These are phyloP conservation scores for Agriopis aurantiaria DNA, from an alignment of 2,888 invertebrate species.

Conservation along the genomic window DNA sequence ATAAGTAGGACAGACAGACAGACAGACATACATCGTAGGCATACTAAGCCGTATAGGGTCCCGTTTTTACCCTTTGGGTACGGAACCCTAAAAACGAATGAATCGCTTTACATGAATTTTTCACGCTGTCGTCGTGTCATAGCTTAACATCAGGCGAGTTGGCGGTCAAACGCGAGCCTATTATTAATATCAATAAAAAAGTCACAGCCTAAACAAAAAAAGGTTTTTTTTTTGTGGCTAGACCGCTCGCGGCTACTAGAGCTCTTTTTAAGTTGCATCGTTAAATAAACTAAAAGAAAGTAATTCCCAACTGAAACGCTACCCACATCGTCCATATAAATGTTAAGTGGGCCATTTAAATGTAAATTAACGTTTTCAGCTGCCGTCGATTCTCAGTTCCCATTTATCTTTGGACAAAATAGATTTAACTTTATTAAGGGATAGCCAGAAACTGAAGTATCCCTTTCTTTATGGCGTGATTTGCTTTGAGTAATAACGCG, in stretches of 20 bases:
- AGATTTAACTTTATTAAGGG: conserved; percentile 32
- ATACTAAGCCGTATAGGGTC: too few species aligned
- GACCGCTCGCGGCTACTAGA: too few species aligned
- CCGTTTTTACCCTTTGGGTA: too few species aligned
- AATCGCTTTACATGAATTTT: too few species aligned
- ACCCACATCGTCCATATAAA: conserved; percentile 36
- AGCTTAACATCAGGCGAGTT: too few species aligned
- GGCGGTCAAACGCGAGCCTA: too few species aligned
- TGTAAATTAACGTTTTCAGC: conserved; percentile 37
- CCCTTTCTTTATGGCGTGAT: conserved; percentile 10
- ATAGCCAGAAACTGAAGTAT: conserved; percentile 15
- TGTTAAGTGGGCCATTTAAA: conserved; percentile 37
- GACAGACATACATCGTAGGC: too few species aligned
- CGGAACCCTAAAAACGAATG: too few species aligned
- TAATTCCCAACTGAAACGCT: conserved; percentile 18
- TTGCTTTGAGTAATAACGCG: background rate
- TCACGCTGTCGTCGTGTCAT: too few species aligned
- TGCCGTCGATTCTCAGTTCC: conserved; percentile 28
- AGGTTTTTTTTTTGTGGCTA: background rate
- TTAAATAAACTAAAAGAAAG: conserved; percentile 18
- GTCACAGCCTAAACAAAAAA: background rate
- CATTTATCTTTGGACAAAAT: conserved; percentile 35
- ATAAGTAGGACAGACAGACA: too few species aligned
- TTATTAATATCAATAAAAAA: too few species aligned
- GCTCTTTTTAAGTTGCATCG: background rate